Evolutionary conservation across 2,113 vertebrate genomes (phyloP).

Genomic region (Pygoscelis antarcticus): DNA sequence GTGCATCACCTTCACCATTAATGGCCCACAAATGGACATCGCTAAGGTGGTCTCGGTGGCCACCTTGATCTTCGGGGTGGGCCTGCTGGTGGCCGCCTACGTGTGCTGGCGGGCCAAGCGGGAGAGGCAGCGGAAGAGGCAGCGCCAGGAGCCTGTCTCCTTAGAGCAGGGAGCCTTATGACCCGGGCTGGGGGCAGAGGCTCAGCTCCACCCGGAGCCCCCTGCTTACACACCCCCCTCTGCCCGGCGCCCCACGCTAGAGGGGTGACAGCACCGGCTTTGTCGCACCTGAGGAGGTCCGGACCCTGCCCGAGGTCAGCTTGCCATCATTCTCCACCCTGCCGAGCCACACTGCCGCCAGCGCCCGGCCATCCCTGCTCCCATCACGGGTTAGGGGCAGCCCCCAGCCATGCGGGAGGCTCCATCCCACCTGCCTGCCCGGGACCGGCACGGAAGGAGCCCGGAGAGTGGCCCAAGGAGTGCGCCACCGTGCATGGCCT

Average conservation of each 20-base stretch:
- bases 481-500: rapidly evolving
- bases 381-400: not conserved
- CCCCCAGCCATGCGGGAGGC: not conserved
- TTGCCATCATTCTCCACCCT: not conserved
- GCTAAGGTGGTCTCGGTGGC: slow-evolving; percentile 88
- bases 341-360: not conserved
- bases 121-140: slow-evolving; percentile 78
- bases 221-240: not conserved
- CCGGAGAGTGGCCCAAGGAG: not conserved
- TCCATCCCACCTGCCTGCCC: not conserved
- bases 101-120: slow-evolving; percentile 86
- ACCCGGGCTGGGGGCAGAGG: slow-evolving; percentile 18
- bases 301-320: not conserved
- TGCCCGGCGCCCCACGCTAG: not conserved
- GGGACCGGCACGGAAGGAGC: not conserved
- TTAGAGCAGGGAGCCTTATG: slow-evolving; percentile 85
- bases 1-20: slow-evolving; percentile 89
- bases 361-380: not conserved
- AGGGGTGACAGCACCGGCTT: not conserved
- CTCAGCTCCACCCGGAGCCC: not conserved
- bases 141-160: slow-evolving; percentile 75
- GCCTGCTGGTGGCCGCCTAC: slow-evolving; percentile 81
- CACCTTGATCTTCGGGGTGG: slow-evolving; percentile 78
- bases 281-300: not conserved
- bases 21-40: slow-evolving; percentile 83